Percentiles rank a stretch among this genome's conserved stretches.
phyloP scores from a whole-genome alignment of 2,797 vertebrate species.

The Coreius guichenoti region DNA sequence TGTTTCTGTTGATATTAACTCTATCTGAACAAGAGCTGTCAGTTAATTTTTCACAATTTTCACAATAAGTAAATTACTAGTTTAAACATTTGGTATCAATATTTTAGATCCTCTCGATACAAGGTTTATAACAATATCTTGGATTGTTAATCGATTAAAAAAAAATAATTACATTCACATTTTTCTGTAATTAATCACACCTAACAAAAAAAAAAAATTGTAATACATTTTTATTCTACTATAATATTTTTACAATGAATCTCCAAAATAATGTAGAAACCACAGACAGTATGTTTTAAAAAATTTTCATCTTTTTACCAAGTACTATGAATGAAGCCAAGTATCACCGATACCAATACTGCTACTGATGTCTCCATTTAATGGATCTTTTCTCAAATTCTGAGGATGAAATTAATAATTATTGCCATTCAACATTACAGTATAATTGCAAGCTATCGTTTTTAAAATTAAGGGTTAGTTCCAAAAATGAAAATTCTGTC shows the following conservation, averaged over 20 bases:
- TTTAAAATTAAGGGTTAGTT: neutral
- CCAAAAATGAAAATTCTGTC: too few relatives aligned
- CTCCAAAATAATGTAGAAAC: neutral
- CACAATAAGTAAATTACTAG: too few relatives aligned
- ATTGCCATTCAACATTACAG: neutral
- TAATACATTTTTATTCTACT: neutral
- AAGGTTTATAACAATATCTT: neutral
- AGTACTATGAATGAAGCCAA: constrained; percentile 1
- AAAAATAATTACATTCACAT: too few relatives aligned
- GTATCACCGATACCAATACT: neutral
- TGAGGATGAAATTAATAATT: neutral
- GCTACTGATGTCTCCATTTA: neutral
- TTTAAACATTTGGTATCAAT: too few relatives aligned
- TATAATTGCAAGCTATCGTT: neutral
- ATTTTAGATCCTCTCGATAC: too few relatives aligned
- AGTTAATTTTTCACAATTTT: too few relatives aligned
- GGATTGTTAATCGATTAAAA: neutral
- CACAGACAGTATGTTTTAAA: neutral
- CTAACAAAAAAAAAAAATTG: neutral
- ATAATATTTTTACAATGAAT: neutral
- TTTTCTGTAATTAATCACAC: neutral
- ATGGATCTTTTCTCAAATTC: neutral
- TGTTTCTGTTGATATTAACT: too few relatives aligned
- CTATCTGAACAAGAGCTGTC: too few relatives aligned
- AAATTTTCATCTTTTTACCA: neutral